These are phyloP conservation scores for Euwallacea similis DNA, from an alignment of 1,140 invertebrate species.

Conservation along the genomic window DNA sequence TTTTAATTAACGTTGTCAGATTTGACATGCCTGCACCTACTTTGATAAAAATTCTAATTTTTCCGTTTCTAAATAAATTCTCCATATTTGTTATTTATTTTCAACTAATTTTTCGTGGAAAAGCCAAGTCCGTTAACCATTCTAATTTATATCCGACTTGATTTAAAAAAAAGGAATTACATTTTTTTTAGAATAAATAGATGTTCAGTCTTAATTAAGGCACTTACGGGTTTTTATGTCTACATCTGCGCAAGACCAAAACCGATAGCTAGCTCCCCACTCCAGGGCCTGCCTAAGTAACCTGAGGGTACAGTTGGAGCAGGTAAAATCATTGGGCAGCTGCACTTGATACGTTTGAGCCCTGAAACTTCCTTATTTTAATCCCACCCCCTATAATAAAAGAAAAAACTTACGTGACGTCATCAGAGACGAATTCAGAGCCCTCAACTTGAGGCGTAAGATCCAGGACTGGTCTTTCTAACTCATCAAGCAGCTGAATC, in stretches of 20 bases:
- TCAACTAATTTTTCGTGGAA: no score
- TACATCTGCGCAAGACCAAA: conserved; percentile 95
- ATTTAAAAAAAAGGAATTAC: background rate
- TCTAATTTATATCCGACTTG: background rate
- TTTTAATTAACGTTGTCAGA: no score
- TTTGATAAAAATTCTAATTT: background rate
- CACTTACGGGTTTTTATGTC: conserved; percentile 70
- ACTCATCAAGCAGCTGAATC: conserved; percentile 77
- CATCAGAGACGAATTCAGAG: conserved; percentile 77
- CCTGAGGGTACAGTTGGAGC: conserved; percentile 86
- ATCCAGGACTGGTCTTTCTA: conserved; percentile 80
- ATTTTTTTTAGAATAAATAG: no score
- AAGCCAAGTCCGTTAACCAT: background rate
- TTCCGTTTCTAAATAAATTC: no score
- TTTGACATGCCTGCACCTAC: no score
- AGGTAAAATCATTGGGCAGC: conserved; percentile 80
- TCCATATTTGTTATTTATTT: no score
- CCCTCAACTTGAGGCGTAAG: conserved; percentile 78
- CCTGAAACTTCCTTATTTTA: conserved; percentile 58
- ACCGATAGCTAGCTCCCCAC: conserved; percentile 81
- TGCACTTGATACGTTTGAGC: conserved; percentile 78
- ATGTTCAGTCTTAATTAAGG: background rate
- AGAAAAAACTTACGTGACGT: conserved; percentile 67
- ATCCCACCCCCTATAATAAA: background rate
- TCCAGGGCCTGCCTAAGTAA: conserved; percentile 86